Evolutionary conservation across 2,113 vertebrate genomes (phyloP), one percentile per base, ranked within the genome.

Genomic region (Cololabis saira): DNA sequence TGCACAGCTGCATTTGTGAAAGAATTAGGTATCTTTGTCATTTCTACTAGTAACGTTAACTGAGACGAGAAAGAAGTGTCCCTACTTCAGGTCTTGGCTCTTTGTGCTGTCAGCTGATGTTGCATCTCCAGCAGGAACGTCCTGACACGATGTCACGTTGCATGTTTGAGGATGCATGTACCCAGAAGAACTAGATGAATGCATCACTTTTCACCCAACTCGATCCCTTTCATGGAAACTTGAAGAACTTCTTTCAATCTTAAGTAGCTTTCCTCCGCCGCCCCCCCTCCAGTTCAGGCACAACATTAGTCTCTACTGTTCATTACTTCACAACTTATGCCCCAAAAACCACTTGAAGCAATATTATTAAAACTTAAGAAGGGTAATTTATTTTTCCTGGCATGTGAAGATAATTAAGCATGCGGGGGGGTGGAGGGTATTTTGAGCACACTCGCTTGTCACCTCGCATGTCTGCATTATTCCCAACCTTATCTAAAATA

Each of bases 311-410:
- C 73, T 52, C 56, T 71, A 49, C 37, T 24, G 58, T 76, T 85
- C 61, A 87, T 90, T 83, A 84, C 54, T 61, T 52, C 47, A 61
- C 58, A 67, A 30, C 14, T 58, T 67, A 69, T 50, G 57, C 68
- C 77, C 57, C 63, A 73, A 81, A 59, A 74, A 63, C 51, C 18
- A 56, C 51, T 82, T 80, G 30, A 30, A 30, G 30, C 30, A 83
- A 88, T 90, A 73, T 74, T 71, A 74, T n/a, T n/a, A n/a, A n/a
- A n/a, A n/a, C n/a, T n/a, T n/a, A 67, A 74, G 80, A 67, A 77
- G 81, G 72, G 60, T 82, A 54, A 90, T 91, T 89, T 78, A 85
- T 91, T 86, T 87, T 86, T 64, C n/a, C 41, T 87, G 82, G 83
- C 81, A 84, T 83, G 59, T 86, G 66, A 80, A 86, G 79, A 85